Base-by-base conservation (phyloP, 2,888 invertebrate genomes). In the Stegophylla sp. region DNA sequence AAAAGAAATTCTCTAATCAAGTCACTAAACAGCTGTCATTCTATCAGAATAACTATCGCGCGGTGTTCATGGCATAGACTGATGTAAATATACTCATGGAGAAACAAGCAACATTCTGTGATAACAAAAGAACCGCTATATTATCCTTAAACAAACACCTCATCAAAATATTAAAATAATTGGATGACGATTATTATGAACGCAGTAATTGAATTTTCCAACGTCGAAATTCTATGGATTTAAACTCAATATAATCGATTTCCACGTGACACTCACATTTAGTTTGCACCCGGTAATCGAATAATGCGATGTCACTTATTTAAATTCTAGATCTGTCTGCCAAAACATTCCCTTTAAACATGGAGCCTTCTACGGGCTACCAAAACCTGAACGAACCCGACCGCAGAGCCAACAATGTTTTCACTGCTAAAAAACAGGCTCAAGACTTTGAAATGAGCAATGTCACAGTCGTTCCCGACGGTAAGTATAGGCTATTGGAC, bases 381-480 rank as follows among this genome's bases (percentile, higher is more conserved):
- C 77, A 59, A 59, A 69, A 77, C 15, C 34, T 77, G n/a, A 45
- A 43, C 1, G 79, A 71, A 34, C 10, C 28, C 1, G 79, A 71
- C 17, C 69, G 79, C 10, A 79, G 51, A 17, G 63, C 61, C 20
- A 71, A 26, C 41, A 79, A 71, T 79, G 67, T 10, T 45, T 67
- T 69, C 23, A 51, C 41, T 0, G 61, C 74, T 23, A 61, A 79
- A 9, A 71, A 34, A 41, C 79, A 79, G 17, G 77, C 82, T 17
- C 85, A 84, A 82, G 86, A 86, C 73, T 91, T 93, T 84, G 93
- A 93, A 88, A 92, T 93, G 90, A 92, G 92, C 82, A 92, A 93
- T 4, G 92, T 93, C 43, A 91, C 92, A 9, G 93, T 93, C 43
- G 92, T 93, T 41, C 93, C 93, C 83, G 93, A 93, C 87, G 93